Base-by-base conservation (phyloP, 2,888 invertebrate genomes). In the Apeira syringaria region DNA sequence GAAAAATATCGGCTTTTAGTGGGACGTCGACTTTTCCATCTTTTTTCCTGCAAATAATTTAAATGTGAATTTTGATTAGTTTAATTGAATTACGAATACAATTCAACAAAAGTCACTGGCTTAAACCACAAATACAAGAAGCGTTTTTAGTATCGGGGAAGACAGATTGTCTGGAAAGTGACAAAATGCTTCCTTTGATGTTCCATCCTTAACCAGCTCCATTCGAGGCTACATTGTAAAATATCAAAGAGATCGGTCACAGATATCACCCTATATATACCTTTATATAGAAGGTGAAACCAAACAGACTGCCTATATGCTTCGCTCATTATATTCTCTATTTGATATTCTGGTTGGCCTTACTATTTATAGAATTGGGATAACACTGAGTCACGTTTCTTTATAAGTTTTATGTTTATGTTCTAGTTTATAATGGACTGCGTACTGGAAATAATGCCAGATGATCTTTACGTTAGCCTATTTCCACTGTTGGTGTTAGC, bases 141-240 rank as follows among this genome's bases (percentile, higher is more conserved):
- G 9, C 12, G 37, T 29, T 40, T 30, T 42, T 27, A 24, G 40
- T 36, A 38, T 2, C 22, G 15, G 24, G 3, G 31, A 43, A 34
- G 55, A 58, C 54, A 59, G 53, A 62, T 54, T 43, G 54, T 57
- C 59, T 58, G 56, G 56, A 53, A 50, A 51, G 47, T 42, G 38
- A 45, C 49, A 30, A 28, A 41, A 38, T 40, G 48, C 31, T 28
- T 46, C 53, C 57, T 64, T 70, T 68, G 69, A 70, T 61, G 60
- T 64, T 54, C 31, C 40, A 38, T 51, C 35, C 36, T 49, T 54
- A 57, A 64, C 60, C 56, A 34, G 39, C 20, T 18, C 27, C 11
- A 37, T 37, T 45, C 39, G 37, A 38, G 37, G 33, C 33, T 41
- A 33, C 15, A 28, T 10, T 20, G 31, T 25, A 32, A 27, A 30